A percentile compares a stretch with the other conserved stretches of the same genome.
Evolutionary conservation across 2,113 vertebrate species (phyloP).

Genomic region (Dasyornis broadbenti): DNA sequence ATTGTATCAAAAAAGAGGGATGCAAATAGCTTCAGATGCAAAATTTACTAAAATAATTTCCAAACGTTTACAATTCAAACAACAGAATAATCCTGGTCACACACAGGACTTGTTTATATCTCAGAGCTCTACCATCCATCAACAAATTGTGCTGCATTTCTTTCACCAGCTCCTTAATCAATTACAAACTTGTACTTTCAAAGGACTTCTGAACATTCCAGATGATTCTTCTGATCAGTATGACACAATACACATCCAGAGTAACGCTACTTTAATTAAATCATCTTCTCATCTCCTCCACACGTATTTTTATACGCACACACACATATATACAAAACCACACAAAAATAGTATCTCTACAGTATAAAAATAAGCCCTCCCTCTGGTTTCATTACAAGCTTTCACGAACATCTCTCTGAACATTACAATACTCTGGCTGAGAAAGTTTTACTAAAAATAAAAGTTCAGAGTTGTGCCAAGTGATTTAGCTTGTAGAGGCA

Average conservation of each 20-base stretch:
- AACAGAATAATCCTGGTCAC: neutral
- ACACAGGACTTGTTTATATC: neutral
- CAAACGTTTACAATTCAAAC: conserved; percentile 4
- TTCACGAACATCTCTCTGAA: neutral
- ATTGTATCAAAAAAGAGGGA: neutral
- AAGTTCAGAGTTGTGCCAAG: neutral
- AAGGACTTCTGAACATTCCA: neutral
- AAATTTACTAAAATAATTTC: neutral
- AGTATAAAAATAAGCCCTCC: neutral
- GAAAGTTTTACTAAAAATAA: conserved; percentile 24
- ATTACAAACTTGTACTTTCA: neutral
- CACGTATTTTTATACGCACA: neutral
- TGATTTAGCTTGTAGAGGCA: neutral
- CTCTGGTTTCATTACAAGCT: neutral
- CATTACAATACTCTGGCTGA: neutral
- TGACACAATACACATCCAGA: neutral
- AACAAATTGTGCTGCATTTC: neutral
- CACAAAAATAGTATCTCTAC: neutral
- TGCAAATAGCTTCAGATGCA: conserved; percentile 12
- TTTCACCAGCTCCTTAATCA: neutral
- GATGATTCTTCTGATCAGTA: neutral
- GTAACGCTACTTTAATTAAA: neutral
- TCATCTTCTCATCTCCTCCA: neutral
- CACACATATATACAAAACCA: neutral
- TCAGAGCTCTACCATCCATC: neutral